These are phyloP conservation scores for Monoplex corrugatus DNA, from an alignment of 2,888 invertebrate genomes.

Conservation along the genomic window DNA sequence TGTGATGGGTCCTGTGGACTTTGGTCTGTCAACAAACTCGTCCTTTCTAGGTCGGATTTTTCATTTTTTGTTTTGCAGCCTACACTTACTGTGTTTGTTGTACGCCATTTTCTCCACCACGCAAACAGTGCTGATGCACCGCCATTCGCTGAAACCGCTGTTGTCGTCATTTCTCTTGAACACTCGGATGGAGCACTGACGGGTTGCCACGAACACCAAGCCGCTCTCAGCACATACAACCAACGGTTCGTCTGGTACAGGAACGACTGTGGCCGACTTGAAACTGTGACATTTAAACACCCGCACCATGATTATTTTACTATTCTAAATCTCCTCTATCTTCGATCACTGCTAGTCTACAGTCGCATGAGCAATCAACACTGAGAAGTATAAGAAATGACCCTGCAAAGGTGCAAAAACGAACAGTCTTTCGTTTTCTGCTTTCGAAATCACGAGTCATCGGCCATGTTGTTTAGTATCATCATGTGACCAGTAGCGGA, in stretches of 20 bases:
- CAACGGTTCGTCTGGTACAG: slow-evolving; percentile 86
- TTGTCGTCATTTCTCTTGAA: slow-evolving; percentile 84
- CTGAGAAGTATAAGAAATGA: not conserved
- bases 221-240: slow-evolving; percentile 86
- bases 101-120: slow-evolving; percentile 87
- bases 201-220: slow-evolving; percentile 84
- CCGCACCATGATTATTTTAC: slow-evolving; percentile 85
- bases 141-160: slow-evolving; percentile 78
- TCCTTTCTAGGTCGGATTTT: no score
- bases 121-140: slow-evolving; percentile 89
- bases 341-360: not conserved
- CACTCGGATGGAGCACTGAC: slow-evolving; percentile 84
- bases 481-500: slow-evolving; percentile 19
- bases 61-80: no score
- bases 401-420: not conserved
- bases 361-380: not conserved
- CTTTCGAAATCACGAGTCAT: slow-evolving; percentile 13
- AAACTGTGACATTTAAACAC: slow-evolving; percentile 88
- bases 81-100: slow-evolving; percentile 85
- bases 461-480: slow-evolving; percentile 14
- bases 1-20: no score
- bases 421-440: not conserved
- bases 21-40: no score
- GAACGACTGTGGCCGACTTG: slow-evolving; percentile 86
- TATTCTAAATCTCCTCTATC: not conserved